Conservation (phyloP, 2,797 vertebrate genomes). For the Lacerta viridis region DNA sequence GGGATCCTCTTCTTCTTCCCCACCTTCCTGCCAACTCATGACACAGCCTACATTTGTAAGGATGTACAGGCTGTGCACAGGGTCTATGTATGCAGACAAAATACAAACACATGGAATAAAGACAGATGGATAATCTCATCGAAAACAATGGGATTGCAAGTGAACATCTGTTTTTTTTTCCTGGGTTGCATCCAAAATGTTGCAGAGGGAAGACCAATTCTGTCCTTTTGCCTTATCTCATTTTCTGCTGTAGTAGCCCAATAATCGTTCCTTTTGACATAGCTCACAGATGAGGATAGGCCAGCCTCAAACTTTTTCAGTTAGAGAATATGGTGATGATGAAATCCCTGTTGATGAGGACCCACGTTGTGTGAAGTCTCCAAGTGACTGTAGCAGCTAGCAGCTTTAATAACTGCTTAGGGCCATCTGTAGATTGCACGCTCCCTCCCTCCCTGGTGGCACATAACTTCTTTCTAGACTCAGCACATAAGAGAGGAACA, state of each 20-base stretch:
- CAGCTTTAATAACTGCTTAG: background rate
- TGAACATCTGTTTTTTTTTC: too few species aligned
- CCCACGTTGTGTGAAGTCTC: background rate
- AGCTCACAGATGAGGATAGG: background rate
- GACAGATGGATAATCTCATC: background rate
- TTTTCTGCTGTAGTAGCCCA: background rate
- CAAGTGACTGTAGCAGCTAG: background rate
- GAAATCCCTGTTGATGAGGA: background rate
- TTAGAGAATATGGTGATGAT: background rate
- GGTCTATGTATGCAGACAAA: background rate
- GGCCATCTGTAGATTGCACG: background rate
- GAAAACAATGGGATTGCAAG: background rate
- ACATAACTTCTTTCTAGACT: background rate
- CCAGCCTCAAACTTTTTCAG: background rate
- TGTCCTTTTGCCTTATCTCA: background rate
- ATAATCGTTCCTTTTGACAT: background rate
- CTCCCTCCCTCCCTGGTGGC: too few species aligned
- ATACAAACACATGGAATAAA: background rate
- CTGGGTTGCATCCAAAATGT: background rate
- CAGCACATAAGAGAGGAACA: background rate
- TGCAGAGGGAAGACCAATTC: background rate
- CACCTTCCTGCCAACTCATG: too few species aligned
- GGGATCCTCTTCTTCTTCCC: too few species aligned
- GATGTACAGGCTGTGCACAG: background rate
- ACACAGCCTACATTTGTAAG: background rate